Evolutionary conservation across 2,113 vertebrate genomes (phyloP), one percentile per base, ranked within the genome.

Genomic region (Ornithorhynchus anatinus): DNA sequence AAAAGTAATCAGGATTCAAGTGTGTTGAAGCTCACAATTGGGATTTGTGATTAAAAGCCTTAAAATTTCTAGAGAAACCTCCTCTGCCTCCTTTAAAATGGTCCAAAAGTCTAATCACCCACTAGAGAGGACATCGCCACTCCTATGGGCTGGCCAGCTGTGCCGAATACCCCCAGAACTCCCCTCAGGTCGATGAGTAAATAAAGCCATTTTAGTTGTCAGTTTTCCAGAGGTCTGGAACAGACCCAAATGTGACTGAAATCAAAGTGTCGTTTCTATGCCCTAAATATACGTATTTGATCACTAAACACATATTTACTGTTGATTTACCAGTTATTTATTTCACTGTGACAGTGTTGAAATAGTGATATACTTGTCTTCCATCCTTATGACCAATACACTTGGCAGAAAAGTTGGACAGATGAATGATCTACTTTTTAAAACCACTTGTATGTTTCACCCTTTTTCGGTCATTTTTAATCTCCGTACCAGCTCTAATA

Each of bases 1-100:
- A 88, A 86, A 85, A 65, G 81, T 91, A 91, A 92, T 91, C 80
- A 70, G 88, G 87, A 92, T 88, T 86, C 80, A 89, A 90, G 86
- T 91, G 86, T 81, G 33, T 69, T 25, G n/a, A 87, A 92, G 82
- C 25, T 88, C 70, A 63, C 91, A 84, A 48, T 37, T 86, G 91
- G 80, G 82, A 91, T 67, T 88, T 83, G 73, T 57, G 33, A 59
- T 90, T 91, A 71, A 91, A 87, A 84, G 82, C 70, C 63, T 69
- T 74, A 57, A 79, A 83, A 88, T 67, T 87, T 80, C 62, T n/a
- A 47, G 22, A 53, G 9, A 7, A 69, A 23, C 47, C 53, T 43
- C 60, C 44, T 66, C 23, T 81, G 82, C 59, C 73, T 51, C 54
- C 65, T 90, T 88, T 91, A 81, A 90, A 91, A 91, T 89, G 88